Evolutionary conservation across 2,113 vertebrate genomes (phyloP), one percentile per base, ranked within the genome.

Genomic region (Hemichromis elongatus): DNA sequence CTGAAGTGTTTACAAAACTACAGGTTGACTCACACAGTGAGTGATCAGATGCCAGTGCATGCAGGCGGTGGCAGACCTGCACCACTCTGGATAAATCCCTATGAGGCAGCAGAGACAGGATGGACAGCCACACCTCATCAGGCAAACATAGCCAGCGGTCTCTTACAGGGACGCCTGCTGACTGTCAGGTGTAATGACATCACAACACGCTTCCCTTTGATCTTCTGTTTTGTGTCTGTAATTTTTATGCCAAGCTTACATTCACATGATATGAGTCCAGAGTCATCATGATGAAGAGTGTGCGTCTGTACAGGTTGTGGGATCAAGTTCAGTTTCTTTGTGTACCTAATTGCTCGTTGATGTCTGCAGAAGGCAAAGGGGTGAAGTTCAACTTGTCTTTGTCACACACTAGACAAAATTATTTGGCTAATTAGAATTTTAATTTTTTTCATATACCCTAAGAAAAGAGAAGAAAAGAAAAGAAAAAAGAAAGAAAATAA

Each of bases 121-220:
- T 75, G 68, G 9, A 91, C 66, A 95, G 73, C 93, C 91, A 93
- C 40, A 95, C 33, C 77, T 96, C 93, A 91, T 95, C 95, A 66
- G 95, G 93, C 42, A 96, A 92, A 37, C 90, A 82, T 33, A 94
- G 77, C 92, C 93, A 95, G 40, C 16, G 0, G 52, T 70, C 83
- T 21, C 84, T 56, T 3, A 35, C 47, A 70, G 16, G 55, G 79
- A 88, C 42, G 19, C 79, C 78, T 89, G 82, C 70, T 82, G 88
- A 70, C 88, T 93, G 61, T 75, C 3, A 73, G 57, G 40, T 5
- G 24, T 11, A 18, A 68, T 0, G 1, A 75, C 84, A 53, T 28
- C 18, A 33, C 26, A 63, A n/a, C 18, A 35, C 4, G 9, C 24
- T 50, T 75, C 30, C 18, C 16, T 75, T 82, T 54, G 2, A 42